phyloP scores from a whole-genome alignment of 2,797 vertebrate species.

The Lerista edwardsae region DNA sequence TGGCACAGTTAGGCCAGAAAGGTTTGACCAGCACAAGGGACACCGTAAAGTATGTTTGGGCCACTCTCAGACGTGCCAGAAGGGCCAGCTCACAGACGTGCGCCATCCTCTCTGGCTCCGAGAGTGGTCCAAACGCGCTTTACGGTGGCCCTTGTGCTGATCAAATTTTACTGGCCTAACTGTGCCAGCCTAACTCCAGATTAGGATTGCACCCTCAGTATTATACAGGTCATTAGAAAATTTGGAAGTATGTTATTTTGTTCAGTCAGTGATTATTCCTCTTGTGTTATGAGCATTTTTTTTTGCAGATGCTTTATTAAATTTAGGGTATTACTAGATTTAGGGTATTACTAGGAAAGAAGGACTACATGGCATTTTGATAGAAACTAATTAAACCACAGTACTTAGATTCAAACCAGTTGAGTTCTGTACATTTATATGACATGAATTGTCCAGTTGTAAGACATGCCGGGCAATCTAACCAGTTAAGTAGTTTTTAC shows the following conservation, averaged over 20 bases:
- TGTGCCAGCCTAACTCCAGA: too few species aligned
- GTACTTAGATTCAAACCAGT: constrained; percentile 1
- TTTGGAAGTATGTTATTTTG: neutral
- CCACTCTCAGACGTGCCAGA: too few species aligned
- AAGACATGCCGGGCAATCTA: neutral
- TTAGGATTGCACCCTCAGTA: too few species aligned
- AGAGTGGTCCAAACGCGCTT: too few species aligned
- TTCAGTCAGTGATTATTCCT: neutral
- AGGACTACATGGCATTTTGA: constrained; percentile 10
- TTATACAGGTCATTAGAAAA: neutral
- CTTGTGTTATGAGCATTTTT: neutral
- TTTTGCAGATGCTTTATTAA: neutral
- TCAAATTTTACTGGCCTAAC: too few species aligned
- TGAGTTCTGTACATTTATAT: constrained; percentile 3
- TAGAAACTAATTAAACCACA: constrained; percentile 9
- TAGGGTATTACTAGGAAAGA: too few species aligned
- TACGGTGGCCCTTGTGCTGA: too few species aligned
- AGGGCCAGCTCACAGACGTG: too few species aligned
- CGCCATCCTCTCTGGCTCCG: too few species aligned
- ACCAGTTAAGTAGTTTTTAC: neutral
- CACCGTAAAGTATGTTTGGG: too few species aligned
- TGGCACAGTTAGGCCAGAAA: too few species aligned
- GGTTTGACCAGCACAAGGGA: too few species aligned
- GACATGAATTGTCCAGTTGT: neutral
- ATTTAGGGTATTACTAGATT: neutral